Evolutionary conservation across 1,140 invertebrate species (phyloP), one percentile per base, ranked within the genome.

Genomic region (Anoplophora glabripennis): DNA sequence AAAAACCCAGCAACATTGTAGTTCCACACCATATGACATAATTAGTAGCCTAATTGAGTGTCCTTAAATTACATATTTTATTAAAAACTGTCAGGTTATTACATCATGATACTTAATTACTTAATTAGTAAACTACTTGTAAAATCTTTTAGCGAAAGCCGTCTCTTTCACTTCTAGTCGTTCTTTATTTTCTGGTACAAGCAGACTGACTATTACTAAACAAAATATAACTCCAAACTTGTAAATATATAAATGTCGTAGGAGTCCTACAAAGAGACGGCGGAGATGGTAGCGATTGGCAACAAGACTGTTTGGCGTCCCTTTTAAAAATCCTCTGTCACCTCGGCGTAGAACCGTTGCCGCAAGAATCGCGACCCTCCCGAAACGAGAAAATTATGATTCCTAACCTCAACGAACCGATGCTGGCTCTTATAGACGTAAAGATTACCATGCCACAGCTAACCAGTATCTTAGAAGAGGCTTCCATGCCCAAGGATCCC

Each of bases 241-340:
- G 5, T 2, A 5, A 2, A 28, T 2, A 5, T 5, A 28, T 28
- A 28, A 28, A 28, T 28, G 5, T 28, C 5, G 21, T 12, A 57
- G 57, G 87, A 45, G 80, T 85, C 7, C 65, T 89, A 59, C 86
- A 89, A 76, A 78, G 83, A 53, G 79, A 83, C 12, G 81, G 85
- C 41, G 84, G 83, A 45, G 83, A 89, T 54, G 83, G 89, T 40
- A 90, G 86, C 65, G 90, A 96, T 77, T 96, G 94, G 94, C 88
- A 93, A 53, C 93, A 96, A 76, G 94, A 97, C 70, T 96, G 93
- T 73, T 78, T 96, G 8, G 92, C 93, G 0, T 88, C 89, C 65
- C 74, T 97, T 9, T 72, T 96, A 11, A 90, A 92, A 66, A 79
- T 93, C 53, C 75, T 96, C 14, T 95, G 88, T 75, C 86, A 93